Percentiles rank a stretch among this genome's conserved stretches.
Conservation (phyloP, 2,888 invertebrate genomes). For the Apamea anceps region DNA sequence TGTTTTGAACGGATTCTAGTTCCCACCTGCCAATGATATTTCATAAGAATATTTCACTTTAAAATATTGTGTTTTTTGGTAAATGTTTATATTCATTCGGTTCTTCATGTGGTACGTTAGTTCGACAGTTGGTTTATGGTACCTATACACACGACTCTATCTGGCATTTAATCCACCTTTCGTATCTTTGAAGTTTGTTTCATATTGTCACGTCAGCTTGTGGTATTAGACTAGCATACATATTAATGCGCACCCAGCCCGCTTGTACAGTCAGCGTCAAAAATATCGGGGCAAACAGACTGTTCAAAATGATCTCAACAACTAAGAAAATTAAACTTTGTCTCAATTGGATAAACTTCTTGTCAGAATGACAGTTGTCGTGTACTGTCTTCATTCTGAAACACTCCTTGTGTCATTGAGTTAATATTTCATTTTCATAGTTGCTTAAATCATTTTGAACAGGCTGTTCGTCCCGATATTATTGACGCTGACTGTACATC, state of each 20-base stretch:
- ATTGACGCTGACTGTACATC: too few species aligned
- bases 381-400: too few species aligned
- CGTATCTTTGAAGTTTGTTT: background rate
- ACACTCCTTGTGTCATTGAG: too few species aligned
- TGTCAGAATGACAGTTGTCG: too few species aligned
- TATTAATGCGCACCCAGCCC: background rate
- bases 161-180: background rate
- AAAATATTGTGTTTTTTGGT: background rate
- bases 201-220: background rate
- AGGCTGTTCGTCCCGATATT: too few species aligned
- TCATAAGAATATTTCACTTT: constrained; percentile 3
- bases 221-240: background rate
- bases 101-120: background rate
- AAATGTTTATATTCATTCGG: background rate
- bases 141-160: background rate
- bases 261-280: too few species aligned
- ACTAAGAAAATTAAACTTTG: too few species aligned
- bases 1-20: constrained; percentile 15
- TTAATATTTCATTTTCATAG: too few species aligned
- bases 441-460: too few species aligned
- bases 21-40: background rate
- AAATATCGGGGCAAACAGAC: too few species aligned
- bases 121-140: background rate
- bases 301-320: too few species aligned
- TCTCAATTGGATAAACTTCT: too few species aligned